Conservation (phyloP, 2,113 vertebrate species). For the Clarias batrachus region DNA sequence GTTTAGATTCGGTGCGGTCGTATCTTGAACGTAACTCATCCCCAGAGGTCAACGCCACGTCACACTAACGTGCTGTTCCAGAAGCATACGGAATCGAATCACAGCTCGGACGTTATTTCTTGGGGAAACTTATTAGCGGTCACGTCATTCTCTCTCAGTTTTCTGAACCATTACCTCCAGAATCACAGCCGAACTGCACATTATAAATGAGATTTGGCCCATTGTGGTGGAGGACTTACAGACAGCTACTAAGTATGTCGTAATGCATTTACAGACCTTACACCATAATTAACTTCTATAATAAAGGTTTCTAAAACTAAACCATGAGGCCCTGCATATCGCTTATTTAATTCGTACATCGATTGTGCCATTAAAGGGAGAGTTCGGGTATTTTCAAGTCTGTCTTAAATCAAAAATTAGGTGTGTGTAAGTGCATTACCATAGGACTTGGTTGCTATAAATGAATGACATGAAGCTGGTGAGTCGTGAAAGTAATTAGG, state of each 20-base stretch:
- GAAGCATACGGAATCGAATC: background rate
- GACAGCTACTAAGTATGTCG: background rate
- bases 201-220: background rate
- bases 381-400: too few species aligned
- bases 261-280: background rate
- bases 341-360: background rate
- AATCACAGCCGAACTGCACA: background rate
- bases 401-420: too few species aligned
- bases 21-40: background rate
- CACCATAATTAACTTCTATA: background rate
- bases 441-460: too few species aligned
- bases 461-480: too few species aligned
- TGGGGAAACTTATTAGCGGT: too few species aligned
- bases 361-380: background rate
- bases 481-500: too few species aligned
- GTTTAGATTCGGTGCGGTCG: background rate
- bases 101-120: background rate
- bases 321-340: background rate
- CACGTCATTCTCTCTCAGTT: background rate
- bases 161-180: constrained; percentile 2
- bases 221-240: background rate
- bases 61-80: background rate
- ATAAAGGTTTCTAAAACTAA: background rate
- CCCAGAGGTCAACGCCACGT: background rate
- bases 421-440: too few species aligned